These are phyloP conservation scores for Rhagonycha fulva DNA, from an alignment of 2,888 invertebrate genomes.

Conservation along the genomic window DNA sequence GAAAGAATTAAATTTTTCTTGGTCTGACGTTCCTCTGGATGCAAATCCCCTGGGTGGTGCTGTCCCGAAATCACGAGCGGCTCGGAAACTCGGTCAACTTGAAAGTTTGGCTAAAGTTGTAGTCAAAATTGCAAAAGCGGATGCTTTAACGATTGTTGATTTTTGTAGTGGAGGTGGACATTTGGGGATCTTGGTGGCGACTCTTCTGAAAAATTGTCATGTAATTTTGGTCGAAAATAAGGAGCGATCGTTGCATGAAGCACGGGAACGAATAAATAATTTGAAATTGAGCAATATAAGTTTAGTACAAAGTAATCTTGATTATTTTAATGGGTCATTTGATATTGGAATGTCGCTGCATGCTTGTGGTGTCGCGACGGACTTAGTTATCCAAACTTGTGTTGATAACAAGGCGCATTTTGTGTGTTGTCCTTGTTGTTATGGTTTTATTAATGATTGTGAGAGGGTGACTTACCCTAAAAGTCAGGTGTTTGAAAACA, in stretches of 20 bases:
- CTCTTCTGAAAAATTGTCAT: constrained; percentile 75
- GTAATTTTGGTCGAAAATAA: constrained; percentile 90
- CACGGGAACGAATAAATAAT: constrained; percentile 67
- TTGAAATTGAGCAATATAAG: constrained; percentile 74
- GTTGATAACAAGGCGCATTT: constrained; percentile 76
- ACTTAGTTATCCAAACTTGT: constrained; percentile 87
- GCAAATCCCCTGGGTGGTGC: constrained; percentile 80
- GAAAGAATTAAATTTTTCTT: constrained; percentile 60
- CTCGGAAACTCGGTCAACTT: constrained; percentile 83
- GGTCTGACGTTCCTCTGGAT: constrained; percentile 72
- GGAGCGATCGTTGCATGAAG: constrained; percentile 79
- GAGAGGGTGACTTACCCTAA: constrained; percentile 82
- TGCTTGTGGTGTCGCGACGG: constrained; percentile 94
- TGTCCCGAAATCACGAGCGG: constrained; percentile 73
- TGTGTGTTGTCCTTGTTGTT: constrained; percentile 92
- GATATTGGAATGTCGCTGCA: constrained; percentile 88
- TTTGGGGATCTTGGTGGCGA: constrained; percentile 83
- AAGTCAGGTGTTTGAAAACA: constrained; percentile 63
- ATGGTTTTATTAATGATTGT: constrained; percentile 84
- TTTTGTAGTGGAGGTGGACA: constrained; percentile 96
- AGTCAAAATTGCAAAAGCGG: constrained; percentile 62
- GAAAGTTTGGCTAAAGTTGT: constrained; percentile 82
- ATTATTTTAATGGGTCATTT: constrained; percentile 82
- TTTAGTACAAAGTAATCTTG: constrained; percentile 87
- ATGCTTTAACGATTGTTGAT: constrained; percentile 72